Evolutionary conservation across 2,797 vertebrate species (phyloP), one percentile per base, ranked within the genome.

Genomic region (Peromyscus aztecus): DNA sequence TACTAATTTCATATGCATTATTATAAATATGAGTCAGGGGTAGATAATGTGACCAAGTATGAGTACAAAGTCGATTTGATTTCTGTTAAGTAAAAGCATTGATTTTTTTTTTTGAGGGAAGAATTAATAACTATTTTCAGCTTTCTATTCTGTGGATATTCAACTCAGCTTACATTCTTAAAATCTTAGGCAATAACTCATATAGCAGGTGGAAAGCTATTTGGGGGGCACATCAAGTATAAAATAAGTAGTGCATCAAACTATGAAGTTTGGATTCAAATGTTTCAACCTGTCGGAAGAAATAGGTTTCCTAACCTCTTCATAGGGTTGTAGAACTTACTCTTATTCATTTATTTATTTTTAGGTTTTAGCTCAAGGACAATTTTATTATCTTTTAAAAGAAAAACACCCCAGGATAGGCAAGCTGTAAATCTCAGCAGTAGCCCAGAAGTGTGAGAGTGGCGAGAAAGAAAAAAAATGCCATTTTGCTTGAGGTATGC

Each of bases 11-110:
- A 29, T 87, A 75, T 21, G 4, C 31, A 61, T 87, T 61, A 63
- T 37, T 0, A 59, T n/a, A 13, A 31, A 9, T 75, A 6, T 76
- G 1, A 23, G 78, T 75, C 4, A n/a, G 11, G 27, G 6, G 19
- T n/a, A 19, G 7, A 11, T 52, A 76, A 3, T 76, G 0, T 76
- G 24, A 49, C 11, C 67, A 89, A 21, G 10, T 14, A 4, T 46
- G 88, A n/a, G 12, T 85, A 29, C 8, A 24, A 24, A 90, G 14
- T 59, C 6, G 16, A 7, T 76, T 59, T 10, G 19, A 7, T 71
- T 92, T 89, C 40, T 91, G 19, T 67, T 84, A 81, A 93, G 65
- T 61, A 83, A 76, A 95, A 95, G 55, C 14, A 61, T 55, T 82
- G 11, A 73, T 59, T 78, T 94, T 76, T 52, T 52, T 52, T 52